A percentile compares a stretch with the other conserved stretches of the same genome.
These are phyloP conservation scores for Tokudaia tokunoshimensis DNA, from an alignment of 2,797 vertebrate genomes.

Conservation along the genomic window DNA sequence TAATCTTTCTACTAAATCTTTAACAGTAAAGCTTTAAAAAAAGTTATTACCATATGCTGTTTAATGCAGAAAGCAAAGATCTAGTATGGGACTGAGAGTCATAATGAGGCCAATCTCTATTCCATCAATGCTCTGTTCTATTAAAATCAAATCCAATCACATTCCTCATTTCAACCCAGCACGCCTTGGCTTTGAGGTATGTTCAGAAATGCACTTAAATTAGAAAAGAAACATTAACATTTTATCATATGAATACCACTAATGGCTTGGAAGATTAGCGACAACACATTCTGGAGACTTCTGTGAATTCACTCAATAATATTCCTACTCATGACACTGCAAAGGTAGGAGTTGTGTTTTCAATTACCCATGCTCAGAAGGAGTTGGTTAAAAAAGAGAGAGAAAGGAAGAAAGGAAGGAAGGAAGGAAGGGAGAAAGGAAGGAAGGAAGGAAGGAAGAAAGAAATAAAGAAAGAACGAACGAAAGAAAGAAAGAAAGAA, in stretches of 20 bases:
- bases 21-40: conserved; percentile 77
- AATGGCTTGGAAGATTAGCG: conserved; percentile 81
- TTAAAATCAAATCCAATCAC: conserved; percentile 85
- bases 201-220: conserved; percentile 87
- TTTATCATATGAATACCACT: conserved; percentile 85
- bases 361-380: conserved; percentile 19
- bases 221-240: conserved; percentile 87
- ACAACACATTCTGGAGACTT: conserved; percentile 74
- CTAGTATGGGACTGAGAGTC: conserved; percentile 75
- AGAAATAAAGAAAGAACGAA: no score
- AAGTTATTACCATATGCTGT: conserved; percentile 83
- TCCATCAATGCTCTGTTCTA: conserved; percentile 84
- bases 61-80: conserved; percentile 84
- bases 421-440: neutral
- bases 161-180: conserved; percentile 86
- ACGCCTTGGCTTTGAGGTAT: conserved; percentile 86
- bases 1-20: conserved; percentile 84
- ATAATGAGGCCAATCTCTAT: conserved; percentile 84
- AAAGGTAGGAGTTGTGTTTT: conserved; percentile 48
- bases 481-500: neutral
- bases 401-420: neutral
- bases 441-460: neutral
- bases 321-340: conserved; percentile 43
- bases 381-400: neutral
- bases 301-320: conserved; percentile 70